Percentiles rank a stretch among this genome's conserved stretches.
phyloP scores from a whole-genome alignment of 2,888 invertebrate species.

The Tetrapedia diversipes region DNA sequence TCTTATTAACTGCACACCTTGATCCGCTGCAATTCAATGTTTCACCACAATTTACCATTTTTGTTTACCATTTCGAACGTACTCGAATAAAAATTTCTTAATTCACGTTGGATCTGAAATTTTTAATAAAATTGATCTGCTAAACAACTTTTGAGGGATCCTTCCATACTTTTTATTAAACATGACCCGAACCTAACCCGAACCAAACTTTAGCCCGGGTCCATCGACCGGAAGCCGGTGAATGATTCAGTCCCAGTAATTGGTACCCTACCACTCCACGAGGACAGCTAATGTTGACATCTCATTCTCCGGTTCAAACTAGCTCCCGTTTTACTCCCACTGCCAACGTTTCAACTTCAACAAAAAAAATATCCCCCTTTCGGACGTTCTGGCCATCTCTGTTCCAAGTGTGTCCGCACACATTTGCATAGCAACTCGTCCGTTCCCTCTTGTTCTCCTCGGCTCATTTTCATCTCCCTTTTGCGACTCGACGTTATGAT shows the following conservation, averaged over 20 bases:
- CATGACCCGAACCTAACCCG: too few relatives aligned
- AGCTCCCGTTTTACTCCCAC: slow-evolving; percentile 10
- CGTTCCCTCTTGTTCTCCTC: neutral
- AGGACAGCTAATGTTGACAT: slow-evolving; percentile 57
- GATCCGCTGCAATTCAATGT: too few relatives aligned
- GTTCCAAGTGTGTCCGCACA: slow-evolving; percentile 43
- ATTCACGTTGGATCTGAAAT: too few relatives aligned
- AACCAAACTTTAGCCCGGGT: neutral
- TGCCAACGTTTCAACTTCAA: slow-evolving; percentile 25
- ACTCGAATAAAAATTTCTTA: too few relatives aligned
- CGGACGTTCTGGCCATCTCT: neutral
- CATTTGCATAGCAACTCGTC: slow-evolving; percentile 35
- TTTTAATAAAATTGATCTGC: too few relatives aligned
- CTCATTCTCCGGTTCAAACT: slow-evolving; percentile 54
- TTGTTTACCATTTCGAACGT: too few relatives aligned
- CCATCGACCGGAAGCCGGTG: slow-evolving; percentile 25
- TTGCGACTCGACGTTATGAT: slow-evolving; percentile 19
- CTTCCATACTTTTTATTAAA: too few relatives aligned
- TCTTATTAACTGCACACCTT: too few relatives aligned
- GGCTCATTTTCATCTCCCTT: neutral
- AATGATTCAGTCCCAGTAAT: slow-evolving; percentile 45
- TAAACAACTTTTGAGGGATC: too few relatives aligned
- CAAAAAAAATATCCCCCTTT: slow-evolving; percentile 34
- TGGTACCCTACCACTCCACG: slow-evolving; percentile 38
- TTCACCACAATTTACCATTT: too few relatives aligned